These are phyloP conservation scores for Calameuta idolon DNA, from an alignment of 2,888 invertebrate genomes.

Conservation along the genomic window DNA sequence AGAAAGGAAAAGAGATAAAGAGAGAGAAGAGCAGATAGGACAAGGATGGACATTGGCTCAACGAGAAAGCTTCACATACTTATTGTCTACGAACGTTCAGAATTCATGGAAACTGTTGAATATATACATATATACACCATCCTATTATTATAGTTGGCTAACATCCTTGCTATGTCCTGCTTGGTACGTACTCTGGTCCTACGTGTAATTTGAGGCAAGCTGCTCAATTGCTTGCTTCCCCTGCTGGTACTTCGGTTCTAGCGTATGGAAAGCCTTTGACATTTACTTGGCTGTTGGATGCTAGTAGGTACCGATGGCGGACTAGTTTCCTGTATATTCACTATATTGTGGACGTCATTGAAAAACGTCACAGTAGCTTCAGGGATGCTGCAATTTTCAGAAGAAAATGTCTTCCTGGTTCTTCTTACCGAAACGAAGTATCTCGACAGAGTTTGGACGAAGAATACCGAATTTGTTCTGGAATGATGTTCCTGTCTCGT, in stretches of 20 bases:
- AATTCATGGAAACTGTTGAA: background rate
- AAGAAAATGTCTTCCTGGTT: background rate
- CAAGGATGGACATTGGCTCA: background rate
- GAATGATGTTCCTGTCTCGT: too few relatives aligned
- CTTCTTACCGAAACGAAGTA: background rate
- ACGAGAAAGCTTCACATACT: background rate
- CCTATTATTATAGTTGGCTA: background rate
- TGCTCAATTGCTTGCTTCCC: constrained; percentile 3
- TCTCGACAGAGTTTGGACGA: background rate
- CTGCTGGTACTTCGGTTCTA: background rate
- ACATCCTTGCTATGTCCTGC: background rate
- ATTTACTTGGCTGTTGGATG: background rate
- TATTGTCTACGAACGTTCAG: background rate
- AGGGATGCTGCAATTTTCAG: background rate
- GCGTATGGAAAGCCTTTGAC: background rate
- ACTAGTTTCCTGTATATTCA: background rate
- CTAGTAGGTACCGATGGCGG: background rate
- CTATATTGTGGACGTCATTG: background rate
- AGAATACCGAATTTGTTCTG: background rate
- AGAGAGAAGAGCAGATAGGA: background rate
- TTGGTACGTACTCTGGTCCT: background rate
- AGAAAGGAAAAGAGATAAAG: constrained; percentile 5
- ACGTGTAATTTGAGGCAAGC: background rate
- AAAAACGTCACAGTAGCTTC: background rate
- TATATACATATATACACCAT: background rate